phyloP scores from a whole-genome alignment of 2,113 vertebrate genomes.

The Manacus vitellinus region DNA sequence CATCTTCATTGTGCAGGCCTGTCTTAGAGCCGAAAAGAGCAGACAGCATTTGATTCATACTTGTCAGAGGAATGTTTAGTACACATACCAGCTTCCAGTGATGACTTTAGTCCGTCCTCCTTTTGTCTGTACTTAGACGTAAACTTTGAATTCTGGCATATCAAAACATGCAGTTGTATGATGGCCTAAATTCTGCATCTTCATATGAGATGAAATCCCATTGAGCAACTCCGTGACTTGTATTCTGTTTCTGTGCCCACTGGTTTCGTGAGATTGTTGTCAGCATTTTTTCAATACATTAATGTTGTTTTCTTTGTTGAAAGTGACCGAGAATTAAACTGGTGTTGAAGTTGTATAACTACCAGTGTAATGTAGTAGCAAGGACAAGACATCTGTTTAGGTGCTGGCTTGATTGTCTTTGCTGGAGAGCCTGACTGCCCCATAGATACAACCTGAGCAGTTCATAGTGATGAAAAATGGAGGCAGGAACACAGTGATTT shows the following conservation, averaged over 20 bases:
- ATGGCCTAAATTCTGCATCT: not conserved
- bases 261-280: not conserved
- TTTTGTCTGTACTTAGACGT: not conserved
- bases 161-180: not conserved
- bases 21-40: not conserved
- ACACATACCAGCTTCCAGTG: not conserved
- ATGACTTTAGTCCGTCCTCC: not conserved
- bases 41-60: not conserved
- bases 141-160: not conserved
- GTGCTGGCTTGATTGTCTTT: not conserved
- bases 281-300: not conserved
- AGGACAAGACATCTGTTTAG: not conserved
- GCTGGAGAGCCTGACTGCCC: not conserved
- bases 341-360: not conserved
- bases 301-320: not conserved
- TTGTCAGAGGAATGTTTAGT: not conserved
- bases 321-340: not conserved
- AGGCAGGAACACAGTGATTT: not conserved
- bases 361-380: not conserved
- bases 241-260: not conserved
- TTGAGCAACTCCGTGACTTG: not conserved
- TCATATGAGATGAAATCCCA: not conserved
- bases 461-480: not conserved
- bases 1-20: not conserved
- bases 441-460: not conserved